Evolutionary conservation across 92 coral and sea anemone genomes (phyloP).

Genomic region (Epizoanthus ramosus): DNA sequence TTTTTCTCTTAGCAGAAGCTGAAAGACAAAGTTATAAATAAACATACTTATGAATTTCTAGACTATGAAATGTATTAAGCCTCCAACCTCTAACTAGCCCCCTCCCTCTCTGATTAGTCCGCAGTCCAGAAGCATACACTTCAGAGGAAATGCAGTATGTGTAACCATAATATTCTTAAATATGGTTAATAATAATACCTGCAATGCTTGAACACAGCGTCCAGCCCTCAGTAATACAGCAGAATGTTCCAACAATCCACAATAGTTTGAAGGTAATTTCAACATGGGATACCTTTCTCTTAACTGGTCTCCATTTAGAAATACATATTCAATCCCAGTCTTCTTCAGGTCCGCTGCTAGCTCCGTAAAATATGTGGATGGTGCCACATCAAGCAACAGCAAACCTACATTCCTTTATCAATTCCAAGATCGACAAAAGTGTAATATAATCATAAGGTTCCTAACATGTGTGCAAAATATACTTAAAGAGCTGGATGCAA

Average conservation of each 20-base stretch:
- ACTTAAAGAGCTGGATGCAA: too few species aligned
- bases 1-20: too few species aligned
- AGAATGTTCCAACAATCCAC: constrained; percentile 27
- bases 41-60: too few species aligned
- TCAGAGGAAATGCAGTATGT: too few species aligned
- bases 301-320: constrained; percentile 2
- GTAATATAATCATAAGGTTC: too few species aligned
- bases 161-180: too few species aligned
- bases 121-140: too few species aligned
- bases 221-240: constrained; percentile 35
- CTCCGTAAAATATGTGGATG: background rate
- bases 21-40: too few species aligned
- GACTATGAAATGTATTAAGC: too few species aligned
- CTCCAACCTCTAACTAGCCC: too few species aligned
- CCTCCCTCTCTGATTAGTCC: too few species aligned
- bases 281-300: constrained; percentile 26
- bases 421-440: background rate
- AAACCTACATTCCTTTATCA: constrained; percentile 22
- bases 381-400: constrained; percentile 10
- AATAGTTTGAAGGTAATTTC: constrained; percentile 25
- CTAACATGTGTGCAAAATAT: too few species aligned
- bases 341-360: constrained; percentile 23
- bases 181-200: constrained; percentile 2
- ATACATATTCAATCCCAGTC: constrained; percentile 8
- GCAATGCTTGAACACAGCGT: constrained; percentile 40